Conservation (phyloP, 64 coral and sea anemone species). For the Stichodactyla helianthus region DNA sequence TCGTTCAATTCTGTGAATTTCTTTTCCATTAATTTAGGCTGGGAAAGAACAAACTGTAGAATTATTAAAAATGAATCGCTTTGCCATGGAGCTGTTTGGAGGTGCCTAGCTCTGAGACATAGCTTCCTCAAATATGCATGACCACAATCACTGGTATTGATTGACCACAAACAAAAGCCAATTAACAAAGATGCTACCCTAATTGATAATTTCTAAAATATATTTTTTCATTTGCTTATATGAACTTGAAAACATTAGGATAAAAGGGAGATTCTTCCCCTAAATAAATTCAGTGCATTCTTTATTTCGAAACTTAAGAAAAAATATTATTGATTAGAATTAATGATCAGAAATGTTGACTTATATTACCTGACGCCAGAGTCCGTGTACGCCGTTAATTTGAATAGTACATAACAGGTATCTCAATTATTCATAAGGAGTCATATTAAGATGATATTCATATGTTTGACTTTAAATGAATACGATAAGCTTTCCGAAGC, state of each 20-base stretch:
- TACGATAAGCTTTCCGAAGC: not conserved
- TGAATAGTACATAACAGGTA: not conserved
- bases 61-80: not conserved
- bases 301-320: too few relatives aligned
- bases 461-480: not conserved
- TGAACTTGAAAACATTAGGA: not conserved
- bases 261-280: not conserved
- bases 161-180: not conserved
- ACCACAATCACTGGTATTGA: not conserved
- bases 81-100: not conserved
- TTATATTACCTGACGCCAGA: too few relatives aligned
- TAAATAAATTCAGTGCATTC: not conserved
- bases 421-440: not conserved
- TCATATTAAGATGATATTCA: not conserved
- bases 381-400: not conserved
- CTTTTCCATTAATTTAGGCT: not conserved
- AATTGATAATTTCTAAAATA: not conserved
- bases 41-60: not conserved
- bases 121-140: not conserved
- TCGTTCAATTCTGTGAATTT: constrained; percentile 25
- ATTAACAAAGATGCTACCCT: not conserved
- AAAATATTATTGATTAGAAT: too few relatives aligned
- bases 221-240: not conserved
- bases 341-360: too few relatives aligned
- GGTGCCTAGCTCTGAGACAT: not conserved